Conservation (phyloP, 30 jellyfish, hydroid and myxozoan genomes). For the Nemopilema nomurai region DNA sequence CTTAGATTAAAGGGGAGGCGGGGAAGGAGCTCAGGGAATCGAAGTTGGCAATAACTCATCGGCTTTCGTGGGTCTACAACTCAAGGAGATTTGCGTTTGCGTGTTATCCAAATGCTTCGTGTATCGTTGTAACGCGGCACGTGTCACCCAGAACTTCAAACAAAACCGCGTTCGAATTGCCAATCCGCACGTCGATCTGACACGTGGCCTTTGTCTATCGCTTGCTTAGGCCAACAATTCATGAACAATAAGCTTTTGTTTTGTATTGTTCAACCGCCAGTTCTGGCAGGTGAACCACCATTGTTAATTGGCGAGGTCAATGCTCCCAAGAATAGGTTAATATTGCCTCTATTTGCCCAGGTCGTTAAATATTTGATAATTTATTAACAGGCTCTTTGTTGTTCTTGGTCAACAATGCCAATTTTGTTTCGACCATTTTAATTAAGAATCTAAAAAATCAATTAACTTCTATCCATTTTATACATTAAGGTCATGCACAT, state of each 20-base stretch:
- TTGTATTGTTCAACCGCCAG: background rate
- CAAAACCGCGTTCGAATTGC: background rate
- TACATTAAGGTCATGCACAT: background rate
- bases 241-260: background rate
- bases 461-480: background rate
- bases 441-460: too few relatives aligned
- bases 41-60: too few relatives aligned
- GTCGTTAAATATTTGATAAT: background rate
- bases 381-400: too few relatives aligned
- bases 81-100: background rate
- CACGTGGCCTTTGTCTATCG: background rate
- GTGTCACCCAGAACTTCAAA: background rate
- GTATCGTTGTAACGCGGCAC: background rate
- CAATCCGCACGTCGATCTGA: background rate
- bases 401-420: background rate
- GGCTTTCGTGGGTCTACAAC: background rate
- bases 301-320: background rate
- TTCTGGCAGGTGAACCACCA: background rate
- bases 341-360: background rate
- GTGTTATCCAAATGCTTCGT: background rate
- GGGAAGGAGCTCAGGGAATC: too few relatives aligned
- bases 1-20: too few relatives aligned
- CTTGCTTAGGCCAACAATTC: background rate
- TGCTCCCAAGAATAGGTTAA: background rate
- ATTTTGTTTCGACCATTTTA: background rate